Percentiles rank a stretch among this genome's conserved stretches.
Conservation (phyloP, 2,797 vertebrate species). For the Catharus ustulatus region DNA sequence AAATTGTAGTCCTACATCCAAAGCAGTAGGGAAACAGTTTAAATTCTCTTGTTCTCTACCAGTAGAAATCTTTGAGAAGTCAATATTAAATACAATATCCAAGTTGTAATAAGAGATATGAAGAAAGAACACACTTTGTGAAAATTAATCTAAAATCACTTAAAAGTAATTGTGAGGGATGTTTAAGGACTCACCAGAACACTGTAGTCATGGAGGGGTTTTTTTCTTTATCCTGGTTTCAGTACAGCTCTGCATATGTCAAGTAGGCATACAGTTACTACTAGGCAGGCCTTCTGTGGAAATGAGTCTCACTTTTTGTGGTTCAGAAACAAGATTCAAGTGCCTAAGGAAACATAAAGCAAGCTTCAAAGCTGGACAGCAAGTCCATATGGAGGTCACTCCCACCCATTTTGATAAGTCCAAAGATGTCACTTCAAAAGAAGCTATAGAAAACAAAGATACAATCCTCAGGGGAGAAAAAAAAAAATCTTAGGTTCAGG, state of each 20-base stretch:
- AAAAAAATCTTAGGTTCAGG: neutral
- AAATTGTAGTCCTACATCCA: neutral
- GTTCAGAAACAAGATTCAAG: neutral
- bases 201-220: neutral
- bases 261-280: neutral
- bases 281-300: neutral
- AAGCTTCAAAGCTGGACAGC: neutral
- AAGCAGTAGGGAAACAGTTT: neutral
- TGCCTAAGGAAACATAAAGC: neutral
- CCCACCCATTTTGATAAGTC: neutral
- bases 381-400: accelerated
- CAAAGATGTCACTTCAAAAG: neutral
- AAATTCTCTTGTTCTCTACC: neutral
- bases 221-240: neutral
- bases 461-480: neutral
- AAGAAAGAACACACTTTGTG: neutral
- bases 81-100: neutral
- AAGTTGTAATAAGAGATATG: neutral
- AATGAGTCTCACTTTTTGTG: neutral
- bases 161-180: neutral
- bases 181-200: neutral
- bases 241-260: neutral
- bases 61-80: neutral
- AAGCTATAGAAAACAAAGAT: neutral
- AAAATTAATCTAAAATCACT: neutral